Percentiles rank a stretch among this genome's conserved stretches.
Conservation (phyloP, 2,113 vertebrate species). For the Smithornis capensis region DNA sequence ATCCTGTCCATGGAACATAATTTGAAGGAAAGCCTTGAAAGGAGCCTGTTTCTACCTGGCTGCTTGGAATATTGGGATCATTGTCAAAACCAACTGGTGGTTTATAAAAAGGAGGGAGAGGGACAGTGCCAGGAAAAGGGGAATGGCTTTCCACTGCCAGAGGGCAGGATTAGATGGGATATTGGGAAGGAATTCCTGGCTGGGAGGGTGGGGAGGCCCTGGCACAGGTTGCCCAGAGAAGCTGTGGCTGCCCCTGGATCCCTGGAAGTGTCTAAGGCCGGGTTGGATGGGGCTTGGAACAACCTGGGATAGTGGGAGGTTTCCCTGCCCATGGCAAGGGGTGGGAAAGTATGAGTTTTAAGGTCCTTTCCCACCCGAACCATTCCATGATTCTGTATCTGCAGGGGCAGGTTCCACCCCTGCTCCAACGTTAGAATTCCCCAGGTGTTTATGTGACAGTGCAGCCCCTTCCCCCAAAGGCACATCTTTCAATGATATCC, state of each 20-base stretch:
- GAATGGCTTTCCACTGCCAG: background rate
- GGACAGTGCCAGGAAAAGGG: background rate
- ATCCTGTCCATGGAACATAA: background rate
- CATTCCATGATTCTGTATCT: background rate
- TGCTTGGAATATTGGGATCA: background rate
- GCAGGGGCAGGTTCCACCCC: too few species aligned
- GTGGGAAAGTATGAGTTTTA: background rate
- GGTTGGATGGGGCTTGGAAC: too few species aligned
- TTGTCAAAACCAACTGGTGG: background rate
- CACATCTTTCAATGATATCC: background rate
- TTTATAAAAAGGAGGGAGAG: background rate
- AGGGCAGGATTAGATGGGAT: background rate
- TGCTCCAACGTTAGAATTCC: background rate
- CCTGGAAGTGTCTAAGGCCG: background rate
- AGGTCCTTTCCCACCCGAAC: background rate
- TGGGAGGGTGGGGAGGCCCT: background rate
- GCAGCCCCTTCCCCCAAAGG: background rate
- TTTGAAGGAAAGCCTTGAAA: background rate
- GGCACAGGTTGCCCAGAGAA: background rate
- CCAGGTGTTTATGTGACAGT: accelerated
- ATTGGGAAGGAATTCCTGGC: background rate
- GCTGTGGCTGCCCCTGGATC: background rate
- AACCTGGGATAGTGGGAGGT: accelerated
- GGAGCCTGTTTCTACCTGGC: background rate
- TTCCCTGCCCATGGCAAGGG: background rate